Conservation (phyloP, 2,113 vertebrate species). For the Trematomus loennbergii region DNA sequence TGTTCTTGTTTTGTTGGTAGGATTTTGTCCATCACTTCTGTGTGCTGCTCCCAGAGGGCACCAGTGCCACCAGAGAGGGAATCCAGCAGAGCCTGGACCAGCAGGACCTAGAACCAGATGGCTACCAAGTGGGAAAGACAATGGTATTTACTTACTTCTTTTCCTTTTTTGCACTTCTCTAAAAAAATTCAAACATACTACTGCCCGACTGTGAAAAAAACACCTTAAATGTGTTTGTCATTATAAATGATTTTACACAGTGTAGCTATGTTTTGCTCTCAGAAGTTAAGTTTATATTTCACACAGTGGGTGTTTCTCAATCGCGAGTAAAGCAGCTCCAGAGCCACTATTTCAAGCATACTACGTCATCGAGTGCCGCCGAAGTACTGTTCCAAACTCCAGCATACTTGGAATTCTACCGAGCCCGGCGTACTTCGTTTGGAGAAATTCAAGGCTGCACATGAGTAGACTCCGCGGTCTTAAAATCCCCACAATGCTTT, state of each 20-base stretch:
- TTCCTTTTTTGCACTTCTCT: too few species aligned
- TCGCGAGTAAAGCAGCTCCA: too few species aligned
- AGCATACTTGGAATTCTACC: too few species aligned
- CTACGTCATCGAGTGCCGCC: too few species aligned
- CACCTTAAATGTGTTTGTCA: neutral
- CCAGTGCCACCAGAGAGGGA: slow-evolving; percentile 85
- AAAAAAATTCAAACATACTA: too few species aligned
- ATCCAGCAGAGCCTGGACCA: slow-evolving; percentile 90
- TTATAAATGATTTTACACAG: neutral
- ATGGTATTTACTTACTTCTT: slow-evolving; percentile 84
- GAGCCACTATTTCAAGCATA: too few species aligned
- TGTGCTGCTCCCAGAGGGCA: slow-evolving; percentile 89
- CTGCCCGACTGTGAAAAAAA: neutral
- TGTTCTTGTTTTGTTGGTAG: slow-evolving; percentile 74
- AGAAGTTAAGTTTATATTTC: neutral
- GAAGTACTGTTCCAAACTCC: too few species aligned
- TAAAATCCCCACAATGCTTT: too few species aligned
- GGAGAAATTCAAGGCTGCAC: too few species aligned
- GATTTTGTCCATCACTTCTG: slow-evolving; percentile 94
- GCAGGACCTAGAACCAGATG: slow-evolving; percentile 86
- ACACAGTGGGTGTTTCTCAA: too few species aligned
- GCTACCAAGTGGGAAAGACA: slow-evolving; percentile 95
- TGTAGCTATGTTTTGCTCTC: neutral
- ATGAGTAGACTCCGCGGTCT: too few species aligned
- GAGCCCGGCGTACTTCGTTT: too few species aligned